These are phyloP conservation scores for Acanthiza pusilla DNA, from an alignment of 2,797 vertebrate genomes.

Conservation along the genomic window DNA sequence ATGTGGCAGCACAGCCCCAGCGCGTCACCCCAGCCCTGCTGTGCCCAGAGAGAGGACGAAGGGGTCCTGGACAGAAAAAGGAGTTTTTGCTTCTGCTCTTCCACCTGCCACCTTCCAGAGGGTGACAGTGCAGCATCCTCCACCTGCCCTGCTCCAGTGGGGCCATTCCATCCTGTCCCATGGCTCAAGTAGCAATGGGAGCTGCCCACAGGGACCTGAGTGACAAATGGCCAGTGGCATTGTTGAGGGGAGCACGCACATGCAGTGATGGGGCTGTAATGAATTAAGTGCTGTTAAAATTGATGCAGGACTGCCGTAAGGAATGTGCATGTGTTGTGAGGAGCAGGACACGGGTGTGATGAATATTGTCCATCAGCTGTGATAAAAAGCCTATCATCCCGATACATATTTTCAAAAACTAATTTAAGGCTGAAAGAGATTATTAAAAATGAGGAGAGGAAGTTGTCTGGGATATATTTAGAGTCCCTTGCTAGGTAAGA, in stretches of 20 bases:
- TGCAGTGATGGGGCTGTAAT: background rate
- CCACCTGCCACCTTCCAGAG: background rate
- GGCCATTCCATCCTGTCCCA: background rate
- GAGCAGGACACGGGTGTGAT: background rate
- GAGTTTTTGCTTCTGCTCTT: background rate
- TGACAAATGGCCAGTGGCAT: background rate
- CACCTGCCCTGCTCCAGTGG: fast-evolving
- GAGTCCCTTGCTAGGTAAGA: conserved; percentile 13
- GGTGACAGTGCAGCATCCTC: background rate
- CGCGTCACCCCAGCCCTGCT: background rate
- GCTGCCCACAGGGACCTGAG: fast-evolving
- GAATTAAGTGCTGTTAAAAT: background rate
- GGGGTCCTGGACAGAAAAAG: background rate
- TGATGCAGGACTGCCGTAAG: background rate
- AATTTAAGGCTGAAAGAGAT: conserved; percentile 36
- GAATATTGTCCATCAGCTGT: conserved; percentile 17
- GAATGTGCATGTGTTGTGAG: background rate
- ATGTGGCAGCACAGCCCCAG: background rate
- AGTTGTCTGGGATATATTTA: conserved; percentile 38
- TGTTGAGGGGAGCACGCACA: background rate
- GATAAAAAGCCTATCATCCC: conserved; percentile 41
- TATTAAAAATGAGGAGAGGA: conserved; percentile 42
- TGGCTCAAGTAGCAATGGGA: background rate
- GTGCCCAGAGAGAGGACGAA: fast-evolving
- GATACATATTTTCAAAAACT: conserved; percentile 31